Conservation (phyloP, 1,140 invertebrate genomes). For the Drosophila pachea region DNA sequence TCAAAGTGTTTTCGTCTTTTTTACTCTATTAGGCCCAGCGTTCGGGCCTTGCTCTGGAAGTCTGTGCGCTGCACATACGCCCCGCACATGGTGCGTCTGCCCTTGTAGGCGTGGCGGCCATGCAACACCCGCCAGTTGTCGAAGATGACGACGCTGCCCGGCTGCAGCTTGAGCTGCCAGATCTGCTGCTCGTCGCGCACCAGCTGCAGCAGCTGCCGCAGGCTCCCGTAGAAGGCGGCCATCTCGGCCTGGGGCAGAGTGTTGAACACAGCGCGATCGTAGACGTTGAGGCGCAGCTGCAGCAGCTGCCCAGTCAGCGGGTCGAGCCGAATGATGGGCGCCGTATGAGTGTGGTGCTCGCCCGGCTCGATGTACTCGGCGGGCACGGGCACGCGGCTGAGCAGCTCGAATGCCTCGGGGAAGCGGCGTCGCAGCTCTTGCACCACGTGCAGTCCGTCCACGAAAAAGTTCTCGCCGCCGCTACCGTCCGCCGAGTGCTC, state of each 20-base stretch:
- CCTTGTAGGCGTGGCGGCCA: conserved; percentile 84
- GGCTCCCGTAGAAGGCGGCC: conserved; percentile 82
- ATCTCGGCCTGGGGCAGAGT: conserved; percentile 80
- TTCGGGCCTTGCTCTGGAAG: conserved; percentile 81
- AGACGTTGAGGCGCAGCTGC: conserved; percentile 84
- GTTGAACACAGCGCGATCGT: conserved; percentile 83
- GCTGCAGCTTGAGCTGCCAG: conserved; percentile 82
- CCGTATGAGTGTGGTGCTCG: conserved; percentile 80
- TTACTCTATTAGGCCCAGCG: conserved; percentile 79
- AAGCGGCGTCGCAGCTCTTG: conserved; percentile 80
- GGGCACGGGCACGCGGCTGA: conserved; percentile 81
- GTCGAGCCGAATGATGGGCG: conserved; percentile 81
- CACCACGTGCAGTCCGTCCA: conserved; percentile 85
- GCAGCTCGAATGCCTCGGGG: conserved; percentile 81
- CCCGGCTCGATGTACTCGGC: conserved; percentile 83
- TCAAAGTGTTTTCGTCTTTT: conserved; percentile 60
- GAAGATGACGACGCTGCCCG: conserved; percentile 84
- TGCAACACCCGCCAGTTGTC: conserved; percentile 89
- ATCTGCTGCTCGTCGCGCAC: conserved; percentile 80
- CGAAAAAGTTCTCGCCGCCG: conserved; percentile 85
- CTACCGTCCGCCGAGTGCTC: conserved; percentile 80
- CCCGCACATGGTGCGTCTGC: conserved; percentile 81
- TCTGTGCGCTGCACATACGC: conserved; percentile 83
- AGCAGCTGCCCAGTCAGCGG: conserved; percentile 79
- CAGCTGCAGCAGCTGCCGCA: conserved; percentile 81